A percentile compares a stretch with the other conserved stretches of the same genome.
phyloP scores from a whole-genome alignment of 2,888 invertebrate genomes.

The Listrodromus nycthemerus region DNA sequence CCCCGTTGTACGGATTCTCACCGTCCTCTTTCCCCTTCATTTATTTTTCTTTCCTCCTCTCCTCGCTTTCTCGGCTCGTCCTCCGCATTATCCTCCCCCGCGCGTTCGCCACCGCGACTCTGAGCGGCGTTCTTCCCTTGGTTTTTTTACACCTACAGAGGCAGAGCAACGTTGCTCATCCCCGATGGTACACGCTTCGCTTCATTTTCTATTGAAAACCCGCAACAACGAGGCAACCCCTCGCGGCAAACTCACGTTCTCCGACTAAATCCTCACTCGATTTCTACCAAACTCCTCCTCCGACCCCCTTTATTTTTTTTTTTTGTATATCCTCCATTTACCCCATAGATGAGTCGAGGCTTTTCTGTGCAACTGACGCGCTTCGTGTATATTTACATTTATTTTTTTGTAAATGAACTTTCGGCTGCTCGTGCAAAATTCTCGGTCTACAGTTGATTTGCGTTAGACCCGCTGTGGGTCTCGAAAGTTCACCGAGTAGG shows the following conservation, averaged over 20 bases:
- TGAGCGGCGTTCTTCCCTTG: background rate
- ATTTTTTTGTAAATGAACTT: background rate
- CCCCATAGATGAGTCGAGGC: background rate
- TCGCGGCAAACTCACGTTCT: background rate
- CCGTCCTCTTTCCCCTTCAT: slow-evolving; percentile 24
- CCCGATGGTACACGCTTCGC: slow-evolving; percentile 9
- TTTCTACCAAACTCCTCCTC: background rate
- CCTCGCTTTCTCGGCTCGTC: background rate
- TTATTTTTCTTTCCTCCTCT: slow-evolving; percentile 18
- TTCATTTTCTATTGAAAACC: slow-evolving; percentile 19
- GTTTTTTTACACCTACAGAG: slow-evolving; percentile 6
- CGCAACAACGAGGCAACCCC: slow-evolving; percentile 14
- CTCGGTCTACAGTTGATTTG: background rate
- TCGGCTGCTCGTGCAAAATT: background rate
- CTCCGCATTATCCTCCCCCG: background rate
- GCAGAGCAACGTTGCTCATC: background rate
- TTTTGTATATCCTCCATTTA: slow-evolving; percentile 1
- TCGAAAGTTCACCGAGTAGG: background rate
- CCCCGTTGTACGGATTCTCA: slow-evolving; percentile 31
- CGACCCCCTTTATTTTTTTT: no score
- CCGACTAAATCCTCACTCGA: slow-evolving; percentile 38
- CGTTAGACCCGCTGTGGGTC: background rate
- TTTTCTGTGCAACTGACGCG: slow-evolving; percentile 3
- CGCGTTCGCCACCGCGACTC: background rate
- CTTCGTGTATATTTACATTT: background rate